Conservation (phyloP, 2,888 invertebrate genomes). For the Ecdyonurus torrentis region DNA sequence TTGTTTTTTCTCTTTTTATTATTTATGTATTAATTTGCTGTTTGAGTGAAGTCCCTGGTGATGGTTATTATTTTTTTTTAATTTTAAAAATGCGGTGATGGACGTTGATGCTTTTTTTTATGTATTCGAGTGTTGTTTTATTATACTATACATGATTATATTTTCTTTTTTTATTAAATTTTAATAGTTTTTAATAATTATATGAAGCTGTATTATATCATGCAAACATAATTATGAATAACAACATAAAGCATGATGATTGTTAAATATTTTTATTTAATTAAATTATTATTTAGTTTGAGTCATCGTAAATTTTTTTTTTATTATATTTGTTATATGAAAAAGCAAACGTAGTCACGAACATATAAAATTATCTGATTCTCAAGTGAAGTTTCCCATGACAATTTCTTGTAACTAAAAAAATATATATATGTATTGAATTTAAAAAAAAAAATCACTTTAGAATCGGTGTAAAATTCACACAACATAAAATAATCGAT, state of each 20-base stretch:
- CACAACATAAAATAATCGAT: neutral
- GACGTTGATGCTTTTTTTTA: neutral
- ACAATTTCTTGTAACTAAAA: neutral
- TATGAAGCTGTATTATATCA: neutral
- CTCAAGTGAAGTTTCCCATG: neutral
- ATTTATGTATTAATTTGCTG: no score
- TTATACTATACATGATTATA: conserved; percentile 5
- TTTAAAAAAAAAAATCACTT: neutral
- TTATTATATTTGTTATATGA: neutral
- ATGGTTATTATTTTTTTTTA: neutral
- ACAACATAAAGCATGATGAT: neutral
- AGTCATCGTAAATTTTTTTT: neutral
- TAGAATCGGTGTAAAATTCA: neutral
- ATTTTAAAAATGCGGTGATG: neutral
- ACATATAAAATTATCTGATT: neutral
- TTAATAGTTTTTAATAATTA: conserved; percentile 5
- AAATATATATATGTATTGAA: neutral
- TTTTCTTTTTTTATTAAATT: conserved; percentile 6
- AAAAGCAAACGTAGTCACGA: neutral
- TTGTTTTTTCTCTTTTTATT: neutral
- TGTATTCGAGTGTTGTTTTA: neutral
- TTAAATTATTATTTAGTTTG: neutral
- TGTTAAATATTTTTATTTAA: neutral
- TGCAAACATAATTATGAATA: neutral
- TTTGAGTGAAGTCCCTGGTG: neutral